phyloP scores from a whole-genome alignment of 2,888 invertebrate species.

The Argyresthia albistria region DNA sequence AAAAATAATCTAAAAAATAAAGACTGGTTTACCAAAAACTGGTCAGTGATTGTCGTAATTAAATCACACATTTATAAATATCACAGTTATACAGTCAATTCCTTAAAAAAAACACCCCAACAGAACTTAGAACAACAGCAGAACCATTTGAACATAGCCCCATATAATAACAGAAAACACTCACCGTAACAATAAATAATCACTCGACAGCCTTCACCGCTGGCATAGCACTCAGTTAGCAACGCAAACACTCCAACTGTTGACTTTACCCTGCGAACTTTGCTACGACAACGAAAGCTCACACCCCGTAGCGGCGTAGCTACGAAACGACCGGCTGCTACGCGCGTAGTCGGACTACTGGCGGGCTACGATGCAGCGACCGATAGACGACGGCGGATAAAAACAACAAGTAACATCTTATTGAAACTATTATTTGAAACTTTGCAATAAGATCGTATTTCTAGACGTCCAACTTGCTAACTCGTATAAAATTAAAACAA shows the following conservation, averaged over 20 bases:
- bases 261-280: background rate
- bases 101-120: background rate
- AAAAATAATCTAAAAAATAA: too few relatives aligned
- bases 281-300: background rate
- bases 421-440: background rate
- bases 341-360: conserved; percentile 1
- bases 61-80: too few relatives aligned
- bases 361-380: background rate
- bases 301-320: background rate
- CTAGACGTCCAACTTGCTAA: background rate
- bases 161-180: background rate
- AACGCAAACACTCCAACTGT: conserved; percentile 5
- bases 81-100: background rate
- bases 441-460: background rate
- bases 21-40: too few relatives aligned
- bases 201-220: background rate
- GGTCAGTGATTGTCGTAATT: too few relatives aligned
- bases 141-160: background rate
- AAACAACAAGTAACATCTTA: background rate
- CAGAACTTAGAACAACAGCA: background rate
- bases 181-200: background rate
- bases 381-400: background rate
- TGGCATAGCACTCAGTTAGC: conserved; percentile 4
- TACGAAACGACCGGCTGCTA: conserved; percentile 3
- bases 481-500: background rate